Base-by-base conservation (phyloP, 2,113 vertebrate genomes). In the Monarcha castaneiventris region DNA sequence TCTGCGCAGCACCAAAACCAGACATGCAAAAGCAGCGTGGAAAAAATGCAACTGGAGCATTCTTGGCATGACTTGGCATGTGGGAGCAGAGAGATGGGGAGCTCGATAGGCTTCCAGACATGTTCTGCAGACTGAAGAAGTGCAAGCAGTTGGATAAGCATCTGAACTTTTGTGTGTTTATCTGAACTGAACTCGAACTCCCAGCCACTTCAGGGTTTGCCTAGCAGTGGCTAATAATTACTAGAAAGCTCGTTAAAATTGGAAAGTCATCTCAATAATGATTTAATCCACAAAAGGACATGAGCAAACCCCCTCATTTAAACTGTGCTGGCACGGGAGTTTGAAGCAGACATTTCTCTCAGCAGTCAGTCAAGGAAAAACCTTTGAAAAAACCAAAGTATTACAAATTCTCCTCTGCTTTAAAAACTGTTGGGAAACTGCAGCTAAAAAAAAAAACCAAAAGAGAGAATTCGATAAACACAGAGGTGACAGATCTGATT, bases 101-200 rank as follows among this genome's bases (percentile, higher is more conserved):
- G 78, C 61, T 49, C 15, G 88, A 93, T 93, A 96, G 79, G 83
- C 52, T 67, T 61, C 52, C 68, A 92, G 88, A 72, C 41, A 1
- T 62, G 79, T 49, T 84, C 90, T 90, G 73, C 83, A 90, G 85
- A 81, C 62, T 93, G 80, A 51, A 95, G 87, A 73, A 81, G 71
- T 91, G 62, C 66, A 89, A 63, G 87, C 43, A 77, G 64, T 61
- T 84, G 85, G 91, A 96, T 96, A 96, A 97, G 62, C 80, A 97
- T 95, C 96, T 97, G 90, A 94, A 93, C 73, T 90, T 90, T 51
- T 87, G 88, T 72, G 20, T 96, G 73, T 97, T 96, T 95, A 75
- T 94, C 88, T 96, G 92, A 96, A 94, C 93, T 82, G 90, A 88
- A 58, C 69, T 89, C 35, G 41, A 95, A 94, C 92, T 51, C 73